phyloP scores from a whole-genome alignment of 2,113 vertebrate species.

The Eulemur macaco region DNA sequence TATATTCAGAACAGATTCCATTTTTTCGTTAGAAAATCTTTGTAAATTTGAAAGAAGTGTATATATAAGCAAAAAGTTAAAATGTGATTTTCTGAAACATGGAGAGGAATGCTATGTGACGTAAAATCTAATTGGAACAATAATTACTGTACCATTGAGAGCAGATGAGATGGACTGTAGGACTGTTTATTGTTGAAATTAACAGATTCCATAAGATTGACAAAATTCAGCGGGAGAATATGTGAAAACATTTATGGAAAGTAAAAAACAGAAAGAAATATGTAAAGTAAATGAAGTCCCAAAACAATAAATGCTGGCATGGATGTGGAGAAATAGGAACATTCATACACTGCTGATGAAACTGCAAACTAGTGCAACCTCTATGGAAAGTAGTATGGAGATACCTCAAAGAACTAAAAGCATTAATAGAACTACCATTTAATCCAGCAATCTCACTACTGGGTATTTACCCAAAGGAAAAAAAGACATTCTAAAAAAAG shows the following conservation, averaged over 20 bases:
- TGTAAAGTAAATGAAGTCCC: not conserved
- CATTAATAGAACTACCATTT: too few species aligned
- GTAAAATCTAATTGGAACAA: slow-evolving; percentile 11
- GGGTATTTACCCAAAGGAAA: too few species aligned
- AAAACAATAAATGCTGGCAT: too few species aligned
- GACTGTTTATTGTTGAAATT: not conserved
- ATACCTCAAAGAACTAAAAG: too few species aligned
- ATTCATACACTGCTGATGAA: too few species aligned
- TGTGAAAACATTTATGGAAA: not conserved
- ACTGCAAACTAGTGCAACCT: too few species aligned
- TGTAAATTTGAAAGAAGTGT: slow-evolving; percentile 32
- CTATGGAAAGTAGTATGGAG: too few species aligned
- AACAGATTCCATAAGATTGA: not conserved
- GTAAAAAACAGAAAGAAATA: not conserved
- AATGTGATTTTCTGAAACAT: slow-evolving; percentile 35
- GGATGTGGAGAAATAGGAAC: too few species aligned
- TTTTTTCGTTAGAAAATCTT: slow-evolving; percentile 17
- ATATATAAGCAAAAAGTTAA: slow-evolving; percentile 27
- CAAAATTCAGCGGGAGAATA: not conserved
- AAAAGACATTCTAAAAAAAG: too few species aligned
- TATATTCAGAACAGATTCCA: slow-evolving; percentile 31
- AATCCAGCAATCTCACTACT: too few species aligned
- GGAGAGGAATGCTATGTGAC: not conserved
- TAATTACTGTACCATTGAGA: not conserved
- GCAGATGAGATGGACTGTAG: not conserved